phyloP scores from a whole-genome alignment of 2,888 invertebrate species.

The Neoascia interrupta region DNA sequence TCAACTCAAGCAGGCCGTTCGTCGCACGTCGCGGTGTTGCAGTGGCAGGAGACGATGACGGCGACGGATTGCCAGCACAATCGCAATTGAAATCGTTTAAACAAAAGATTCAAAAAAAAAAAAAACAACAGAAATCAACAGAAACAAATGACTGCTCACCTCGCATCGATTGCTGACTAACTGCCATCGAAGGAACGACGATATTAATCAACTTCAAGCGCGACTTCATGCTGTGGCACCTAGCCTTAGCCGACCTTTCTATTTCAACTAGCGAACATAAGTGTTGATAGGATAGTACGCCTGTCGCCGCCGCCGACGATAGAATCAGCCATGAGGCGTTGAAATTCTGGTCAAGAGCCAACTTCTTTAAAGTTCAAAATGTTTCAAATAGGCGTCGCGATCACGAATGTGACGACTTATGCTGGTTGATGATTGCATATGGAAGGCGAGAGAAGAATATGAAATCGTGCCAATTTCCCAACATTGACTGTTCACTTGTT shows the following conservation, averaged over 20 bases:
- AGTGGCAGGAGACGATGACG: constrained; percentile 26
- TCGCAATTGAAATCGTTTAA: constrained; percentile 59
- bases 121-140: constrained; percentile 7
- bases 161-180: constrained; percentile 66
- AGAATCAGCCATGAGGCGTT: constrained; percentile 62
- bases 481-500: no score
- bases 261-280: constrained; percentile 20
- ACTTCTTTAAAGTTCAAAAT: constrained; percentile 70
- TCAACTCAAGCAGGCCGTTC: no score
- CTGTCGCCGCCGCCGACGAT: constrained; percentile 33
- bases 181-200: constrained; percentile 61
- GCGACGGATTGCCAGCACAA: constrained; percentile 32
- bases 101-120: constrained; percentile 54
- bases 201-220: constrained; percentile 68
- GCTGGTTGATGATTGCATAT: no score
- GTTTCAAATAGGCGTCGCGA: no score
- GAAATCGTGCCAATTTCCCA: no score
- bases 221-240: constrained; percentile 65
- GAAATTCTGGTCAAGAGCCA: constrained; percentile 71
- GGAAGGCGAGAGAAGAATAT: no score
- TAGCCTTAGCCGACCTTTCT: constrained; percentile 51
- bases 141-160: constrained; percentile 65
- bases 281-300: constrained; percentile 16
- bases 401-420: no score
- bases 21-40: no score